These are phyloP conservation scores for Mormyrus lacerda DNA, from an alignment of 2,113 vertebrate genomes.

Conservation along the genomic window DNA sequence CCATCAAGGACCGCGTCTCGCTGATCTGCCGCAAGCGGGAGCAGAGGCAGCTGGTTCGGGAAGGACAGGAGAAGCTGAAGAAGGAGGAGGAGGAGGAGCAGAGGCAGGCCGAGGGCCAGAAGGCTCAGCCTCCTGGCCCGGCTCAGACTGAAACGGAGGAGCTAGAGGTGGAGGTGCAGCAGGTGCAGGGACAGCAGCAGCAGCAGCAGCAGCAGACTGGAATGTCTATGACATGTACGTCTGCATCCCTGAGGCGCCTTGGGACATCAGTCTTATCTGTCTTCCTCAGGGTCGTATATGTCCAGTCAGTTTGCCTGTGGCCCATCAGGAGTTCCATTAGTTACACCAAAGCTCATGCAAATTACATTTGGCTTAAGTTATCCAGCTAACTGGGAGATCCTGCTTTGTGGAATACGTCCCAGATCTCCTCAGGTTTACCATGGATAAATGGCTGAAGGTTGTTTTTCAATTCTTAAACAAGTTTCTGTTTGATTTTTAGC, in stretches of 20 bases:
- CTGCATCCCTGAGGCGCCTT: not conserved
- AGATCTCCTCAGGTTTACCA: not conserved
- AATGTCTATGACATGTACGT: conserved; percentile 77
- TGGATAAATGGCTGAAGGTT: not conserved
- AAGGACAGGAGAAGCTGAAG: conserved; percentile 76
- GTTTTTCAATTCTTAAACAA: not conserved
- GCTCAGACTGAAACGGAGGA: conserved; percentile 72
- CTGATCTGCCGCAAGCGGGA: conserved; percentile 90
- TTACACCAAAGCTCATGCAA: not conserved
- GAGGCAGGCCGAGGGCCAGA: conserved; percentile 62
- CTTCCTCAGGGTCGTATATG: not conserved
- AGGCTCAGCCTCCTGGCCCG: conserved; percentile 42
- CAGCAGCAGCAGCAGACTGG: conserved; percentile 76
- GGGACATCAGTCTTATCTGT: not conserved
- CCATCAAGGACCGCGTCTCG: conserved; percentile 95
- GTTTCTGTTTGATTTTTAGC: conserved; percentile 50
- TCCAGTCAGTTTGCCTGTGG: not conserved
- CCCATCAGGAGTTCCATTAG: not conserved
- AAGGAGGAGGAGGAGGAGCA: conserved; percentile 51
- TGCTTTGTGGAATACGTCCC: not conserved
- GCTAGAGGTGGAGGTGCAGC: conserved; percentile 78
- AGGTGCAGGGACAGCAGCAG: conserved; percentile 76
- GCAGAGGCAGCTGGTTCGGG: conserved; percentile 84
- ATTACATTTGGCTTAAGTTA: not conserved
- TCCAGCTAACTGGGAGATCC: not conserved